Base-by-base conservation (phyloP, 2,797 vertebrate genomes). In the Halcyon leucocephala region DNA sequence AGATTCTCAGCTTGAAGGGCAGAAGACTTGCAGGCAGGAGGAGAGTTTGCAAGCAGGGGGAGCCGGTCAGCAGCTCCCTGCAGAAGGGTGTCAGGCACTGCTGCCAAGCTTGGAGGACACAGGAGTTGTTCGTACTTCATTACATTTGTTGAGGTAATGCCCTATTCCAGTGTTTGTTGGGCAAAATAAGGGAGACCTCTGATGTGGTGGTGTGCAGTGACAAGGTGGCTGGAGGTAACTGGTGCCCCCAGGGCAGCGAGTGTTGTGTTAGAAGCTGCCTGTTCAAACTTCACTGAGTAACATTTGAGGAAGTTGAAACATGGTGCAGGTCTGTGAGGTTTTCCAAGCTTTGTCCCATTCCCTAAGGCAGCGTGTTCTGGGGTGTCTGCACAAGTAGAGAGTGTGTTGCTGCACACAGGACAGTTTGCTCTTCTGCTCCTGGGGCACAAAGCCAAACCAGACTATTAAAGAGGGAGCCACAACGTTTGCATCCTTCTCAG, bases 1-100 rank as follows among this genome's bases (percentile, higher is more conserved):
- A 18, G 48, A 22, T 46, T 52, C 61, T 67, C 20, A 12, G 20
- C 31, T 44, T 78, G 31, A 61, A 49, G 28, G 41, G 19, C 44
- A 46, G 20, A 22, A 51, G 24, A 14, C 21, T 35, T 31, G 35
- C 24, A 44, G 21, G n/a, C 17, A 44, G 55, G 16, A 54, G 51
- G 8, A 48, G 26, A 35, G n/a, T 12, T n/a, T 52, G 42, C n/a
- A 31, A 10, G 49, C 0, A 0, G 4, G 12, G 19, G 24, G 14
- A 60, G 24, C 4, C 1, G 1, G 28, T 26, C 22, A 76, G 14
- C 19, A 17, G 20, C 28, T 65, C 7, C 37, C 26, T 26, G 26
- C 19, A 29, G 46, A 48, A 48, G 35, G 54, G 26, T 49, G 31
- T 22, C 10, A 9, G 31, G 48, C 28, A 26, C 13, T 49, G 64